These are phyloP conservation scores for Caenorhabditis uteleia DNA, from an alignment of 2,888 invertebrate species.

Conservation along the genomic window DNA sequence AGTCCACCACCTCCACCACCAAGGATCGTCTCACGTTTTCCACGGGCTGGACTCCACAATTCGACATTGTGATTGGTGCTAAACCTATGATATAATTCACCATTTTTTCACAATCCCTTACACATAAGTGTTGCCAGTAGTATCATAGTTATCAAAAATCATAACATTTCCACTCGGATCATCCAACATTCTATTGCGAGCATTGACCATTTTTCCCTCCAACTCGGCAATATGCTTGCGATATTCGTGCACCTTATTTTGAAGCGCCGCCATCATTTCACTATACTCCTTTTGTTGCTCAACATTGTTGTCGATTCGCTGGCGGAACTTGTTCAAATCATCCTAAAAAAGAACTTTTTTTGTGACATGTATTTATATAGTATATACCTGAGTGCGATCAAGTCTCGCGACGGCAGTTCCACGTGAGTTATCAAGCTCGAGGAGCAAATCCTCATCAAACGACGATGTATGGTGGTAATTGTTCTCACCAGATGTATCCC, in stretches of 20 bases:
- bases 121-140: conserved; percentile 36
- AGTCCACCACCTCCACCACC: conserved; percentile 29
- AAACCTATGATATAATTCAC: conserved; percentile 3
- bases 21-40: conserved; percentile 23
- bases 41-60: conserved; percentile 38
- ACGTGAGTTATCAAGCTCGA: conserved; percentile 51
- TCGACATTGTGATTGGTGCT: conserved; percentile 43
- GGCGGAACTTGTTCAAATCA: conserved; percentile 65
- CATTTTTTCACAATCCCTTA: background rate
- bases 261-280: conserved; percentile 66
- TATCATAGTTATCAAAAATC: conserved; percentile 42
- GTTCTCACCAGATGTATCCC: conserved; percentile 68
- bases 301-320: conserved; percentile 68
- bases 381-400: conserved; percentile 59
- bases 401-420: conserved; percentile 60
- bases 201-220: conserved; percentile 57
- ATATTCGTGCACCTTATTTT: conserved; percentile 67
- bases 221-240: conserved; percentile 67
- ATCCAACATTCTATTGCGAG: conserved; percentile 47
- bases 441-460: conserved; percentile 63
- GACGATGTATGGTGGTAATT: conserved; percentile 63
- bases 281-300: conserved; percentile 68
- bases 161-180: conserved; percentile 38
- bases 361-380: background rate
- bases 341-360: conserved; percentile 41